These are phyloP conservation scores for Nomia melanderi DNA, from an alignment of 1,140 invertebrate species.

Conservation along the genomic window DNA sequence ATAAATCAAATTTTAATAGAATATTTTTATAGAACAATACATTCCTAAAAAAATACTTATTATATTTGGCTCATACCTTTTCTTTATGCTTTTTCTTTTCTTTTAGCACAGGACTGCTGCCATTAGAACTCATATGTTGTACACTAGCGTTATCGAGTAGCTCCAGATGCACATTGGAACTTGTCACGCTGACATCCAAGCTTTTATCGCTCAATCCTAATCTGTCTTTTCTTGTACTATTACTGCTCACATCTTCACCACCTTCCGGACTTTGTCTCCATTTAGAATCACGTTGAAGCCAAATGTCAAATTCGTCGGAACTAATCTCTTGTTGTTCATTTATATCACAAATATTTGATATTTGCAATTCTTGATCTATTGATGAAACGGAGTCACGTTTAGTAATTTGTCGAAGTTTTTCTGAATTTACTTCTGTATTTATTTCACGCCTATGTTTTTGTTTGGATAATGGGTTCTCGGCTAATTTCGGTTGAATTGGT, in stretches of 20 bases:
- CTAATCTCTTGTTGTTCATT: slow-evolving; percentile 80
- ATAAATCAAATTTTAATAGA: slow-evolving; percentile 14
- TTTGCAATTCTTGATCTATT: slow-evolving; percentile 75
- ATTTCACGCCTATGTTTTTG: slow-evolving; percentile 74
- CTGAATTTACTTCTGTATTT: slow-evolving; percentile 63
- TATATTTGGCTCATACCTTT: slow-evolving; percentile 70
- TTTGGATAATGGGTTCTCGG: slow-evolving; percentile 78
- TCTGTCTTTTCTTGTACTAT: slow-evolving; percentile 77
- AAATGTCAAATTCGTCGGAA: slow-evolving; percentile 82
- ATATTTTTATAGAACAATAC: background rate
- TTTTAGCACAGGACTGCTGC: slow-evolving; percentile 79
- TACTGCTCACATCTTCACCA: slow-evolving; percentile 82
- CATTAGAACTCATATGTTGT: slow-evolving; percentile 77
- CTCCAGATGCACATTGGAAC: slow-evolving; percentile 82
- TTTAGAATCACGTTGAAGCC: slow-evolving; percentile 82
- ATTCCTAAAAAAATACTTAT: background rate
- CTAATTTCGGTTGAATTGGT: slow-evolving; percentile 70
- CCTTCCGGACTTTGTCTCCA: slow-evolving; percentile 84
- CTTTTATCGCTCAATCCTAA: slow-evolving; percentile 82
- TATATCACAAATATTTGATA: slow-evolving; percentile 74
- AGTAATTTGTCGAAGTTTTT: slow-evolving; percentile 46
- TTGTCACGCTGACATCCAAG: slow-evolving; percentile 81
- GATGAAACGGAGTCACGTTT: slow-evolving; percentile 78
- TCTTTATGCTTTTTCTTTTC: slow-evolving; percentile 83
- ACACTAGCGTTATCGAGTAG: slow-evolving; percentile 79